Percentiles rank a stretch among this genome's conserved stretches.
Evolutionary conservation across 2,113 vertebrate species (phyloP).

Genomic region (Sinocyclocheilus maitianheensis): DNA sequence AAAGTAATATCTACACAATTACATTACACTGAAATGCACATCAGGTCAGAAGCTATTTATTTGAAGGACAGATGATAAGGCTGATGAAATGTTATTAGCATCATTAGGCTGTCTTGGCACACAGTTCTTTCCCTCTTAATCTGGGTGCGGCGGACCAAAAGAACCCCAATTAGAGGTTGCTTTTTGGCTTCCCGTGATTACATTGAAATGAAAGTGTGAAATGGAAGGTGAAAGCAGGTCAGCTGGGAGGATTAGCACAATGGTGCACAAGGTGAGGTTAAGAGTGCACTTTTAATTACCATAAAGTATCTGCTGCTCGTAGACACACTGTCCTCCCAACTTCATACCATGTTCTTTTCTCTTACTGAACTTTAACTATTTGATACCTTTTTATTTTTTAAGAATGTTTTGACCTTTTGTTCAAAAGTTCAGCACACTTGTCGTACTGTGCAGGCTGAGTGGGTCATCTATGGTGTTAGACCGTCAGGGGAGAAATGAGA

Average conservation of each 20-base stretch:
- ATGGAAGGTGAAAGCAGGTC: constrained; percentile 55
- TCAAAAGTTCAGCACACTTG: constrained; percentile 24
- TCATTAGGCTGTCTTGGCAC: constrained; percentile 56
- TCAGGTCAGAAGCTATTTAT: constrained; percentile 54
- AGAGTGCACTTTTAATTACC: constrained; percentile 51
- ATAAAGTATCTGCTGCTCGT: constrained; percentile 36
- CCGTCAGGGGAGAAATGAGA: not conserved
- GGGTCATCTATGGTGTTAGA: not conserved
- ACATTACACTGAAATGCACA: constrained; percentile 16
- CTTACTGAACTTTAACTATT: constrained; percentile 15
- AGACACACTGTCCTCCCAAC: not conserved
- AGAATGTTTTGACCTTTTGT: constrained; percentile 24
- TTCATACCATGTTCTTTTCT: not conserved
- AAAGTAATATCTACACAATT: constrained; percentile 12
- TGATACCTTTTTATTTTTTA: not conserved
- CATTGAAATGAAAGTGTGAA: constrained; percentile 58
- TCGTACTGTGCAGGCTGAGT: not conserved
- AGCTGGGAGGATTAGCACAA: constrained; percentile 49
- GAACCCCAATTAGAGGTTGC: constrained; percentile 55
- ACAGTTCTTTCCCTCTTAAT: constrained; percentile 45
- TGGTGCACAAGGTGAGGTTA: constrained; percentile 47
- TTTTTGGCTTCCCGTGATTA: constrained; percentile 54
- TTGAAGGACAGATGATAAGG: constrained; percentile 52
- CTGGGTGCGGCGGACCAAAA: constrained; percentile 50
- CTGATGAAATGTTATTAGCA: constrained; percentile 54